Conservation (phyloP, 2,113 vertebrate genomes). For the Platycercus adscitus region DNA sequence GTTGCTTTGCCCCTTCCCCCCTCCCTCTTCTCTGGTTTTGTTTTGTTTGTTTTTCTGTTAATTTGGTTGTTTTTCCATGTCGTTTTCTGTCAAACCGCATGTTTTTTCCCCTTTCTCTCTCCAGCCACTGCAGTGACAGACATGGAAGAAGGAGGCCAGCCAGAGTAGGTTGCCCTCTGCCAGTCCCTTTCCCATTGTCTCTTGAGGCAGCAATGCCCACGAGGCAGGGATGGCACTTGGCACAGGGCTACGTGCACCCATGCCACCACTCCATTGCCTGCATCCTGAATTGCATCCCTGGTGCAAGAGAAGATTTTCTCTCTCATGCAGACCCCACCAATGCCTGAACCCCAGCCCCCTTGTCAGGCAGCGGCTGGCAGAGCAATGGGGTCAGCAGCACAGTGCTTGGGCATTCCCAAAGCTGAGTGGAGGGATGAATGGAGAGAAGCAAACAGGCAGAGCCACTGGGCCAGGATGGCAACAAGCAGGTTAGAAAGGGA, state of each 20-base stretch:
- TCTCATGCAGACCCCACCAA: background rate
- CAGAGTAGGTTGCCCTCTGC: background rate
- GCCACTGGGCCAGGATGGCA: fast-evolving
- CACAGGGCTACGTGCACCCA: fast-evolving
- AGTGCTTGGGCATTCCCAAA: background rate
- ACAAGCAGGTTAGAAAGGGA: background rate
- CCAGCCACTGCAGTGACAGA: conserved; percentile 74
- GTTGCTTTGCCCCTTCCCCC: conserved; percentile 1
- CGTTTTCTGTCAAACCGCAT: conserved; percentile 79
- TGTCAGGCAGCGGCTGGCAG: background rate
- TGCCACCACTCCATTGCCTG: background rate
- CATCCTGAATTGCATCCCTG: background rate
- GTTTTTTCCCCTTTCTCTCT: conserved; percentile 76
- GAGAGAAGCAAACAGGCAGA: background rate
- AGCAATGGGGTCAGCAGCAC: background rate
- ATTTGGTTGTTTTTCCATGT: conserved; percentile 83
- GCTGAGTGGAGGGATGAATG: background rate
- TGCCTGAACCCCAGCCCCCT: background rate
- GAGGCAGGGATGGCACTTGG: background rate
- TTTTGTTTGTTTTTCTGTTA: conserved; percentile 82
- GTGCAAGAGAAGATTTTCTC: background rate
- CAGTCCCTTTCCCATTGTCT: background rate
- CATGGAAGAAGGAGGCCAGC: background rate
- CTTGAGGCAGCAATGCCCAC: background rate
- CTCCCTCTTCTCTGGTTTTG: conserved; percentile 31